Evolutionary conservation across 2,797 vertebrate genomes (phyloP), one percentile per base, ranked within the genome.

Genomic region (Chloroceryle amazona): DNA sequence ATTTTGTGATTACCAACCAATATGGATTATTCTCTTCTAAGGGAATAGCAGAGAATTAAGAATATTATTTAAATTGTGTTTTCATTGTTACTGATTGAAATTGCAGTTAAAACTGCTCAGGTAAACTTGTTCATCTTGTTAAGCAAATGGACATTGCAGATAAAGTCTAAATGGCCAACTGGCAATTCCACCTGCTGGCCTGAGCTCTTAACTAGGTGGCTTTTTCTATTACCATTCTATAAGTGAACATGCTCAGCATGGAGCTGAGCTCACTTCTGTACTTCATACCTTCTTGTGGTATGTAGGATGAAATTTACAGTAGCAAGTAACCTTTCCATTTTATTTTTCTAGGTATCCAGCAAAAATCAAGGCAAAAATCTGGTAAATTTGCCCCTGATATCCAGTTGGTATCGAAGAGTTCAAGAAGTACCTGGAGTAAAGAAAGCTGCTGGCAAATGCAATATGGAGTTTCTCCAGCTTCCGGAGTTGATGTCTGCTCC

Each of bases 381-480:
- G 21, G 68, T 94, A 51, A 95, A 95, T 22, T 98, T 99, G 67
- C 99, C 99, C 6, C 97, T 99, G 81, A 98, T 99, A 94, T 94
- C 98, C 63, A 96, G 97, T 11, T 99, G 99, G 99, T 99, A 99
- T 97, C 96, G 29, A 73, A 98, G 98, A 61, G 98, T 99, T 82
- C 99, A 99, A 75, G 98, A 99, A 96, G 98, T 99, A 39, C 99
- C 99, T 10, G 98, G 98, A 82, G 98, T 99, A n/a, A 98, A 97
- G 68, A 90, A 89, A 63, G 98, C 99, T 52, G 98, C 99, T 74
- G 65, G 94, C 67, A 98, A 97, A 81, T 99, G 99, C 95, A 98
- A 98, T 42, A 98, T 99, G 76, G 78, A 95, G 28, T 96, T 99
- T 83, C 97, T 98, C 44, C 97, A 85, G 22, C 95, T 98, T 62